Conservation (phyloP, 1,140 invertebrate genomes). For the Arctopsyche grandis region DNA sequence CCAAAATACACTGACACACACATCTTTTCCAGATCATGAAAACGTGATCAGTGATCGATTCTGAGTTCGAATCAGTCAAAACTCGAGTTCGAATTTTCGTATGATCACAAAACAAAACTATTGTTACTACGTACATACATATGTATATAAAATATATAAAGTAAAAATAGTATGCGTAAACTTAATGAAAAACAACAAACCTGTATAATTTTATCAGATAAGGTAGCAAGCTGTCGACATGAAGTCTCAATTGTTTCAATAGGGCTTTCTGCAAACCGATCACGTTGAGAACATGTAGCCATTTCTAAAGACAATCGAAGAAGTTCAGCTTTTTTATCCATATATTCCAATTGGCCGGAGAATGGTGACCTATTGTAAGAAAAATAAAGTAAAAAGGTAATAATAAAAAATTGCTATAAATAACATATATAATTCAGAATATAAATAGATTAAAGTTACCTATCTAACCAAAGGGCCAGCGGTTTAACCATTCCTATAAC, state of each 20-base stretch:
- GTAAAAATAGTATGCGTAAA: neutral
- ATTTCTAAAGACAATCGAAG: conserved; percentile 84
- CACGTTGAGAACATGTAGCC: conserved; percentile 86
- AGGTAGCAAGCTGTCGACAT: conserved; percentile 76
- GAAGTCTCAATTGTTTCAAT: conserved; percentile 76
- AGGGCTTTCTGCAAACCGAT: conserved; percentile 85
- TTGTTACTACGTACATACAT: no score
- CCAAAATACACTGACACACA: no score
- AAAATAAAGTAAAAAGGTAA: conserved; percentile 63
- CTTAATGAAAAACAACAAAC: conserved; percentile 55
- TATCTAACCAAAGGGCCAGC: conserved; percentile 87
- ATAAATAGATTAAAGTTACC: conserved; percentile 59
- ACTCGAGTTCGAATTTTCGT: no score
- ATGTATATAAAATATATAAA: conserved; percentile 20
- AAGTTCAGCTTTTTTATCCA: conserved; percentile 76
- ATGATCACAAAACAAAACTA: no score
- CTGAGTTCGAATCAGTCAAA: no score
- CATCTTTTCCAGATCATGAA: no score
- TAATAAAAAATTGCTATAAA: conserved; percentile 70
- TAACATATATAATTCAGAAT: conserved; percentile 50
- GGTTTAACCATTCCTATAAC: conserved; percentile 86
- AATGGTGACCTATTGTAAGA: conserved; percentile 58
- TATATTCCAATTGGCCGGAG: conserved; percentile 54
- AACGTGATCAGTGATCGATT: no score
- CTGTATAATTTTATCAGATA: conserved; percentile 89